Conservation (phyloP, 2,797 vertebrate genomes). For the Myoxocephalus aenaeus region DNA sequence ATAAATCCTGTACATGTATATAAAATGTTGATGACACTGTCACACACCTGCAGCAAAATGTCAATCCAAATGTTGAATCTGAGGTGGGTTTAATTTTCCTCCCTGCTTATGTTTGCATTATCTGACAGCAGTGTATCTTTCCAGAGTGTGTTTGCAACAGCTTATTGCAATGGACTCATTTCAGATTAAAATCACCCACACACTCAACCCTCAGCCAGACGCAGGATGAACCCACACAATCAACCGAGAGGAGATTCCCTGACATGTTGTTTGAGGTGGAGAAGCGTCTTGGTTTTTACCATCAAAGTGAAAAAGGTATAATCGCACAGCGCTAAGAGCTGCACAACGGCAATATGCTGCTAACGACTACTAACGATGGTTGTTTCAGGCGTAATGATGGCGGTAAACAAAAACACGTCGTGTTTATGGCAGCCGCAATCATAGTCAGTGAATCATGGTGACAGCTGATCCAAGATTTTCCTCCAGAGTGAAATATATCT, state of each 20-base stretch:
- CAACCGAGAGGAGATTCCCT: not conserved
- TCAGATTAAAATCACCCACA: slow-evolving; percentile 1
- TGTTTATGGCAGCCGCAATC: not conserved
- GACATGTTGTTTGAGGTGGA: not conserved
- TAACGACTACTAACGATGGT: not conserved
- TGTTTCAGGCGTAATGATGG: slow-evolving; percentile 4
- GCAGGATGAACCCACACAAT: not conserved
- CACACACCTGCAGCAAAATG: not conserved
- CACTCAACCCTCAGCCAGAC: not conserved
- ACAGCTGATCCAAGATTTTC: not conserved
- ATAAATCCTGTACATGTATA: too few species aligned
- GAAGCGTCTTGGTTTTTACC: not conserved
- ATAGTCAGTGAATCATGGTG: not conserved
- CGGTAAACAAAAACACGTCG: not conserved
- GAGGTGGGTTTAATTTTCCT: not conserved
- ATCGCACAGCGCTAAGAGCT: not conserved
- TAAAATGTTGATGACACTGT: too few species aligned
- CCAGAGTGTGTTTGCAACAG: not conserved
- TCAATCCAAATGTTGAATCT: not conserved
- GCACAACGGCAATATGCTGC: not conserved
- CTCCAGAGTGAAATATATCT: not conserved
- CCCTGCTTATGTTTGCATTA: not conserved
- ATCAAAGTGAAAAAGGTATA: not conserved
- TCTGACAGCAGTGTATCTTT: not conserved
- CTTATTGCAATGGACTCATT: not conserved